These are phyloP conservation scores for Anseranas semipalmata DNA, from an alignment of 2,113 vertebrate species.

Conservation along the genomic window DNA sequence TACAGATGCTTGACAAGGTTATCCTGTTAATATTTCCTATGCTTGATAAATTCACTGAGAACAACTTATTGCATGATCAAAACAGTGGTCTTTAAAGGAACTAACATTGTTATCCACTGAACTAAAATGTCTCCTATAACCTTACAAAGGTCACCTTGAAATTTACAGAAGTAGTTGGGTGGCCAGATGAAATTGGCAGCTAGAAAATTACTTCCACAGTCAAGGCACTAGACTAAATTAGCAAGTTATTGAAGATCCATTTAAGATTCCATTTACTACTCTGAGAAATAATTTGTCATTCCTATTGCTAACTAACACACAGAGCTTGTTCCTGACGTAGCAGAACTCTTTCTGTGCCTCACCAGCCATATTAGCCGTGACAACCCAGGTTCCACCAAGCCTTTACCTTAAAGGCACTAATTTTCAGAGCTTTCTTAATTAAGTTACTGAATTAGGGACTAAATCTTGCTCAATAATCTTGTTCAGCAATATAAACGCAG, in stretches of 20 bases:
- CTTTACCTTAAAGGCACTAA: not conserved
- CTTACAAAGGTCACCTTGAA: conserved; percentile 8
- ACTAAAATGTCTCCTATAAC: not conserved
- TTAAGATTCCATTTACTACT: conserved; percentile 41
- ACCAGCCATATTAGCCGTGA: not conserved
- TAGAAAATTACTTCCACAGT: conserved; percentile 38
- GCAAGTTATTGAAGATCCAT: conserved; percentile 22
- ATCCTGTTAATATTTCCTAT: not conserved
- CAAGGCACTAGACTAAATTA: conserved; percentile 48
- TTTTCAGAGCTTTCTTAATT: not conserved
- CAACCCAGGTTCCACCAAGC: not conserved
- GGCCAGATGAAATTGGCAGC: not conserved
- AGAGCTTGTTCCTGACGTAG: not conserved
- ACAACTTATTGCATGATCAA: not conserved
- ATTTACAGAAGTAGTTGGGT: not conserved
- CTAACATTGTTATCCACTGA: not conserved
- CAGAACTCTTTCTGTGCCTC: not conserved
- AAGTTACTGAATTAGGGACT: not conserved
- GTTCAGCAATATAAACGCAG: not conserved
- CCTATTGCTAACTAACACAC: not conserved
- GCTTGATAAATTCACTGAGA: not conserved
- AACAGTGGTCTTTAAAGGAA: not conserved
- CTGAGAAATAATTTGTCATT: conserved; percentile 22
- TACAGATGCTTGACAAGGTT: not conserved
- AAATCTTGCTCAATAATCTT: not conserved